Evolutionary conservation across 1,140 invertebrate genomes (phyloP).

Genomic region (Diachasma alloeum): DNA sequence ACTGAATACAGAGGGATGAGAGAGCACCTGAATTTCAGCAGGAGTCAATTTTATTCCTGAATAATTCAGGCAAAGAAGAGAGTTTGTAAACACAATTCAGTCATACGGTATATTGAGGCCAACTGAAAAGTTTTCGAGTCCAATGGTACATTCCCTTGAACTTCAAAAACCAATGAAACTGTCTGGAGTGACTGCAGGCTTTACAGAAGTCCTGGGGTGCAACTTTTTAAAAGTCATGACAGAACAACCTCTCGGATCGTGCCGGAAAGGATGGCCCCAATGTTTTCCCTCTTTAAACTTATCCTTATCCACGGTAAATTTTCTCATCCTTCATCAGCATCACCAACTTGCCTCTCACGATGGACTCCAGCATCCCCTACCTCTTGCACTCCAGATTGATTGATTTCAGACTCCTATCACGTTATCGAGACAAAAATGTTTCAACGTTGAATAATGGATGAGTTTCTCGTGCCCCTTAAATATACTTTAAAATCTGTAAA

Average conservation of each 20-base stretch:
- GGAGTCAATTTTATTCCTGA: background rate
- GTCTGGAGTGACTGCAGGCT: background rate
- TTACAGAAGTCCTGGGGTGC: background rate
- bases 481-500: conserved; percentile 10
- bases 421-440: conserved; percentile 28
- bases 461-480: background rate
- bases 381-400: conserved; percentile 36
- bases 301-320: background rate
- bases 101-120: background rate
- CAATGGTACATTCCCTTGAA: background rate
- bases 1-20: background rate
- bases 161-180: background rate
- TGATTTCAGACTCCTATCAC: conserved; percentile 39
- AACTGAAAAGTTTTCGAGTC: background rate
- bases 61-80: background rate
- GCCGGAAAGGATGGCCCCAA: background rate
- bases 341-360: conserved; percentile 38
- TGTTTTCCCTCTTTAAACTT: conserved; percentile 17
- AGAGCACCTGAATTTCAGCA: background rate
- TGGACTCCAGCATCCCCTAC: background rate
- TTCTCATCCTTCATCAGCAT: background rate
- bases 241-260: background rate
- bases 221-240: conserved; percentile 6
- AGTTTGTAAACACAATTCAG: background rate
- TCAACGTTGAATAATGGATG: conserved; percentile 28